These are phyloP conservation scores for Latrodectus geometricus DNA, from an alignment of 1,140 invertebrate species.

Conservation along the genomic window DNA sequence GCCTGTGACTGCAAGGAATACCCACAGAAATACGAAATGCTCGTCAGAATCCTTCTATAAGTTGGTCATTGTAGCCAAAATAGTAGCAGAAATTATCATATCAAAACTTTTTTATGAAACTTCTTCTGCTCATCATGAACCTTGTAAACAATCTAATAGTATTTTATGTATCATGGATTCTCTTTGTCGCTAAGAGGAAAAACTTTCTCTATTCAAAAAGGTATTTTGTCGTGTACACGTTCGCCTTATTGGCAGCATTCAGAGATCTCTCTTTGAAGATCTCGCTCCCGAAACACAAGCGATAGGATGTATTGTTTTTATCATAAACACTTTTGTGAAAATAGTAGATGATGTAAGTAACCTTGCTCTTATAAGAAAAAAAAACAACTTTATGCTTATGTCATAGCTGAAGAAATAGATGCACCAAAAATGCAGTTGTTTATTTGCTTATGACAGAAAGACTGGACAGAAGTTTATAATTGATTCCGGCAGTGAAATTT, in stretches of 20 bases:
- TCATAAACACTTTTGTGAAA: constrained; percentile 45
- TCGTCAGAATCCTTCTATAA: background rate
- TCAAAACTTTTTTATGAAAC: background rate
- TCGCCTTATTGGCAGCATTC: background rate
- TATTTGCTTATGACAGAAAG: constrained; percentile 31
- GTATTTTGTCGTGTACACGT: background rate
- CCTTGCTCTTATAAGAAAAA: background rate
- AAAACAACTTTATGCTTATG: background rate
- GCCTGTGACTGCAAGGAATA: background rate
- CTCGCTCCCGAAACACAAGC: background rate
- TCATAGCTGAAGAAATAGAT: background rate
- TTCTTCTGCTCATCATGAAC: background rate
- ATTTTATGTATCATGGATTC: background rate
- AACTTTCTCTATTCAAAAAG: constrained; percentile 1
- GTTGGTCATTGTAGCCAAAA: constrained; percentile 13
- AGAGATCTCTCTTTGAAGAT: too few species aligned
- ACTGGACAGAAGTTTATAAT: constrained; percentile 32
- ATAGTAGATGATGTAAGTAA: constrained; percentile 16
- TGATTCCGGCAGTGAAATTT: constrained; percentile 55
- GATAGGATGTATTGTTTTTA: constrained; percentile 27
- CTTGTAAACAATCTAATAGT: background rate
- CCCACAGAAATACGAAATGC: background rate
- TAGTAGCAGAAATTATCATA: constrained; percentile 3
- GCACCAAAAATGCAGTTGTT: background rate
- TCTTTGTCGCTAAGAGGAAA: background rate